These are phyloP conservation scores for Aethina tumida DNA, from an alignment of 1,140 invertebrate species.

Conservation along the genomic window DNA sequence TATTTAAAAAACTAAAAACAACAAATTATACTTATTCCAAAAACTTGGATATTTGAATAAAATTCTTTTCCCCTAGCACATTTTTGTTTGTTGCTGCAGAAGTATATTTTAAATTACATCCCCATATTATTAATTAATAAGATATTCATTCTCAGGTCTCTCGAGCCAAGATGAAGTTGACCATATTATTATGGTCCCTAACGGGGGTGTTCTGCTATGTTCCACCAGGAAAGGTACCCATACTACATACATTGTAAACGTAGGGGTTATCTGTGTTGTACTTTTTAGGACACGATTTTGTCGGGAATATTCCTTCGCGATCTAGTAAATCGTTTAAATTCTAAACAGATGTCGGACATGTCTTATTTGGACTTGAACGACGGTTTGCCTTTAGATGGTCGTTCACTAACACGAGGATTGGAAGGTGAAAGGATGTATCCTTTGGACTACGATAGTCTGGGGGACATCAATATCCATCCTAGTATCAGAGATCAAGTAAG, in stretches of 20 bases:
- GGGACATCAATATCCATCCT: conserved; percentile 52
- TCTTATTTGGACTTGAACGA: conserved; percentile 55
- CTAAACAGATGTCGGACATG: conserved; percentile 44
- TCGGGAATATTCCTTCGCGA: conserved; percentile 54
- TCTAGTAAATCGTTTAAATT: conserved; percentile 52
- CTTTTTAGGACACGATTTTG: conserved; percentile 36
- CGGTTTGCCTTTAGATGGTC: conserved; percentile 27
- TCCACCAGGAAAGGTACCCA: conserved; percentile 13
- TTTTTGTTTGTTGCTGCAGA: too few species aligned
- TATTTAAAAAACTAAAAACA: too few species aligned
- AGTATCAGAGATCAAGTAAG: conserved; percentile 79
- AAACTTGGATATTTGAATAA: too few species aligned
- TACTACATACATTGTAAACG: background rate
- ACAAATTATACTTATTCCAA: too few species aligned
- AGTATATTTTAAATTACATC: too few species aligned
- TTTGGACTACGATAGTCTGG: conserved; percentile 33
- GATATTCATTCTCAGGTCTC: too few species aligned
- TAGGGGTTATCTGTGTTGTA: background rate
- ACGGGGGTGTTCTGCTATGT: conserved; percentile 10
- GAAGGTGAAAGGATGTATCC: conserved; percentile 26
- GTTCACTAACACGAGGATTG: conserved; percentile 19
- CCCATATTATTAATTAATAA: too few species aligned
- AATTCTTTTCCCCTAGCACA: too few species aligned
- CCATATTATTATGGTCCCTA: conserved; percentile 6
- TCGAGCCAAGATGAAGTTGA: conserved; percentile 9